Conservation (phyloP, 2,888 invertebrate genomes). For the Entomobrya proxima region DNA sequence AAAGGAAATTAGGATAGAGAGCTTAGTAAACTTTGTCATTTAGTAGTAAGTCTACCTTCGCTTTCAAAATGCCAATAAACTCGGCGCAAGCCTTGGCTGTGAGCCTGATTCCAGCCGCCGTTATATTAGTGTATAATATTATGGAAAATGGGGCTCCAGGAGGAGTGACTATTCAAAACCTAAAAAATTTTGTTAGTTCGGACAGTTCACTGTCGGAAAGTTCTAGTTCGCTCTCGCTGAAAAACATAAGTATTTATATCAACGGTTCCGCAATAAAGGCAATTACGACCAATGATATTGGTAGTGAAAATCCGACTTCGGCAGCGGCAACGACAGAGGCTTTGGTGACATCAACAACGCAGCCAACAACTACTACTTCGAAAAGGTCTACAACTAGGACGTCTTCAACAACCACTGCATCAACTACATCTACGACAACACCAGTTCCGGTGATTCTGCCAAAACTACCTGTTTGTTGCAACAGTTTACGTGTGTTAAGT, state of each 20-base stretch:
- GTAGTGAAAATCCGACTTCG: not conserved
- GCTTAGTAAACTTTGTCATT: too few species aligned
- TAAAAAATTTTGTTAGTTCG: slow-evolving; percentile 31
- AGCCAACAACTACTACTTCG: not conserved
- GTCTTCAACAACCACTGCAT: slow-evolving; percentile 8
- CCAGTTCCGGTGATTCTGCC: not conserved
- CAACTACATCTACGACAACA: slow-evolving; percentile 32
- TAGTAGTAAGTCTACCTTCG: too few species aligned
- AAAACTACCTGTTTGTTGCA: slow-evolving; percentile 41
- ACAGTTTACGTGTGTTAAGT: not conserved
- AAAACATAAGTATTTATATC: slow-evolving; percentile 46
- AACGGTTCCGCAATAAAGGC: slow-evolving; percentile 15
- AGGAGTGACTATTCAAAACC: not conserved
- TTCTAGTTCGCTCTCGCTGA: slow-evolving; percentile 38
- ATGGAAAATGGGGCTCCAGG: slow-evolving; percentile 56
- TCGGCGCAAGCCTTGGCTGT: slow-evolving; percentile 59
- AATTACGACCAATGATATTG: not conserved
- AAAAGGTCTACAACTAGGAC: not conserved
- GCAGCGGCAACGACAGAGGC: not conserved
- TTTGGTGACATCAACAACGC: not conserved
- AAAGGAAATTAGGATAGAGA: too few species aligned
- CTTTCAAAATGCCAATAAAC: slow-evolving; percentile 65
- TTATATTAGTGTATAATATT: slow-evolving; percentile 61
- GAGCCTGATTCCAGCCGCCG: slow-evolving; percentile 67
- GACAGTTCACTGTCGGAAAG: slow-evolving; percentile 25